Percentiles rank a stretch among this genome's conserved stretches.
These are phyloP conservation scores for Carcharodon carcharias DNA, from an alignment of 2,797 vertebrate species.

Conservation along the genomic window DNA sequence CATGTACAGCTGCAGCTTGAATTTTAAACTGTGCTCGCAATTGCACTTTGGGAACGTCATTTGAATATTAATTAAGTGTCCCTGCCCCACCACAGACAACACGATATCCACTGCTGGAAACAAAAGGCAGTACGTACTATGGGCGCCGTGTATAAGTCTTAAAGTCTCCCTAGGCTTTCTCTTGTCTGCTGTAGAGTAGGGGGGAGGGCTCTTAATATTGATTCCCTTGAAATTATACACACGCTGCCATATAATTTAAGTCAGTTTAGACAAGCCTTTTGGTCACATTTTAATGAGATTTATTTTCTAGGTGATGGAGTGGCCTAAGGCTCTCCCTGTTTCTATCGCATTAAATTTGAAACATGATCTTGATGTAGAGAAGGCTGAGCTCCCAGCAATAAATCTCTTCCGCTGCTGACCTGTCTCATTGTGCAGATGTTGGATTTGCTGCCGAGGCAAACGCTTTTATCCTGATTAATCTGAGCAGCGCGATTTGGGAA, in stretches of 20 bases:
- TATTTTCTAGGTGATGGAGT: not conserved
- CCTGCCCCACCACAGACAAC: not conserved
- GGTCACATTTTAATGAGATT: not conserved
- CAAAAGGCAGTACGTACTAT: not conserved
- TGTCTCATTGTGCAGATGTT: not conserved
- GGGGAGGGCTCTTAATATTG: not conserved
- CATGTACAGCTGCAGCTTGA: not conserved
- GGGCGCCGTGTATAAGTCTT: not conserved
- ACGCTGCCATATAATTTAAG: not conserved
- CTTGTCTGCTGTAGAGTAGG: not conserved
- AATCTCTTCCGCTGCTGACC: not conserved
- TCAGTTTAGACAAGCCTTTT: not conserved
- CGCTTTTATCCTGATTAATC: not conserved
- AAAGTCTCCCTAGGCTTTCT: not conserved
- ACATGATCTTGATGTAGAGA: not conserved
- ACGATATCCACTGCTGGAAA: not conserved
- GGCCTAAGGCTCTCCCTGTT: not conserved
- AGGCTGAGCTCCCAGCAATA: not conserved
- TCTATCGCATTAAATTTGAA: not conserved
- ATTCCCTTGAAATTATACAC: not conserved
- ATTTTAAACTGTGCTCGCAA: not conserved
- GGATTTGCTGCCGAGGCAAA: not conserved
- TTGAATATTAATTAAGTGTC: not conserved
- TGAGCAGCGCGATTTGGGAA: not conserved
- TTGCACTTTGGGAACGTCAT: not conserved